These are phyloP conservation scores for Dunckerocampus dactyliophorus DNA, from an alignment of 2,113 vertebrate species.

Conservation along the genomic window DNA sequence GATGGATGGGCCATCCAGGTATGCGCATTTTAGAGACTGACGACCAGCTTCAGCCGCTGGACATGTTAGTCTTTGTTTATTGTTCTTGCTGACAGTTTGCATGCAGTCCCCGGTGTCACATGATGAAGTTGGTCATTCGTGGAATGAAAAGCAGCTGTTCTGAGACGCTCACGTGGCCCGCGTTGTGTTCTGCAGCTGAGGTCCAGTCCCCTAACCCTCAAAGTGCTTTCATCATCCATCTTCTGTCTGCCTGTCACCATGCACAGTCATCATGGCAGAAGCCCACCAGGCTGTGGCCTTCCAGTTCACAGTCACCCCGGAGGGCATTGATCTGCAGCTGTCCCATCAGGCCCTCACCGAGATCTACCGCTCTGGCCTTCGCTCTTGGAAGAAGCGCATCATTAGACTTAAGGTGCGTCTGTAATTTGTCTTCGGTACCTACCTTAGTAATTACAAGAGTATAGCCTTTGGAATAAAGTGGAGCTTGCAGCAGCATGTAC, in stretches of 20 bases:
- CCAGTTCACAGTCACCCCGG: slow-evolving; percentile 78
- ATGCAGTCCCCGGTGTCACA: not conserved
- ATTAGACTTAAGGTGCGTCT: slow-evolving; percentile 76
- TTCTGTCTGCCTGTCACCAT: not conserved
- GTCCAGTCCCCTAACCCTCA: not conserved
- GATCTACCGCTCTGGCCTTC: slow-evolving; percentile 83
- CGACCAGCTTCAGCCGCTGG: slow-evolving; percentile 3
- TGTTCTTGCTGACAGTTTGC: slow-evolving; percentile 4
- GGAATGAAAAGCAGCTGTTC: slow-evolving; percentile 10
- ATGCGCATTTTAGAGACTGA: slow-evolving; percentile 3
- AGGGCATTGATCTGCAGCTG: slow-evolving; percentile 74
- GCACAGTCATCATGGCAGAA: slow-evolving; percentile 77
- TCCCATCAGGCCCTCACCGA: slow-evolving; percentile 78
- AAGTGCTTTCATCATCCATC: not conserved
- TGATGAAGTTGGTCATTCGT: slow-evolving; percentile 20
- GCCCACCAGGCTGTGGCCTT: slow-evolving; percentile 87
- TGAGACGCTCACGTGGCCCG: slow-evolving; percentile 4
- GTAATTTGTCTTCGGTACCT: not conserved
- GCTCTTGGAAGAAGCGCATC: slow-evolving; percentile 84
- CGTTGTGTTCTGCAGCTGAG: not conserved
- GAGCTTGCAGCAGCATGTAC: not conserved
- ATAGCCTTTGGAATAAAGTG: not conserved
- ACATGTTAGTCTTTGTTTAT: not conserved
- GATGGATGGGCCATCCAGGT: slow-evolving; percentile 8
- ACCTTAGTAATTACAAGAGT: not conserved